Percentiles rank a stretch among this genome's conserved stretches.
These are phyloP conservation scores for Acipenser transmontanus DNA, from an alignment of 2,797 vertebrate species.

Conservation along the genomic window DNA sequence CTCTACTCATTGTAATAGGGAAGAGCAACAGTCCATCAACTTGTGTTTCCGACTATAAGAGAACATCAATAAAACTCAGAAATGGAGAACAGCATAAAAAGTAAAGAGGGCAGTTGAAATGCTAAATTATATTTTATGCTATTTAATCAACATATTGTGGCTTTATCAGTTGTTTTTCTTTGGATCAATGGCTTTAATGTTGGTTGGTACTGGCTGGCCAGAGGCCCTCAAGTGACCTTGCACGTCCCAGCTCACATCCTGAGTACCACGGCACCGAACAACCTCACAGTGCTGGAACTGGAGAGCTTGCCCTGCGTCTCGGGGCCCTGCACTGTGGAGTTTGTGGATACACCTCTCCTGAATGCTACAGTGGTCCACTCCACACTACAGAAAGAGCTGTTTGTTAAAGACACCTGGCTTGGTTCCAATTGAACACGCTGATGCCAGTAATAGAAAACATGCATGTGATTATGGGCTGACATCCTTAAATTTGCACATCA, in stretches of 20 bases:
- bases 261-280: conserved; percentile 68
- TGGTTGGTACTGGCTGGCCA: conserved; percentile 84
- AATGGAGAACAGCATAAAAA: not conserved
- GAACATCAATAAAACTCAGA: too few species aligned
- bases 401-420: conserved; percentile 16
- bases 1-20: too few species aligned
- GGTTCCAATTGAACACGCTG: too few species aligned
- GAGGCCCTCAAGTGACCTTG: conserved; percentile 83
- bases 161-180: conserved; percentile 14
- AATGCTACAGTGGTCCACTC: conserved; percentile 28
- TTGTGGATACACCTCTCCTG: conserved; percentile 64
- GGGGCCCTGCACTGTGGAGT: conserved; percentile 63
- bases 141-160: too few species aligned
- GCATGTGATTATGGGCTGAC: too few species aligned
- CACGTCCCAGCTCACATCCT: conserved; percentile 79
- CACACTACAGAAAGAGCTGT: conserved; percentile 20
- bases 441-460: too few species aligned
- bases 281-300: conserved; percentile 81
- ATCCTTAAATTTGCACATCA: too few species aligned
- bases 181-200: conserved; percentile 95
- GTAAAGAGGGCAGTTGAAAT: not conserved
- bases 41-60: too few species aligned
- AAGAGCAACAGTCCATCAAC: too few species aligned
- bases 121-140: not conserved
- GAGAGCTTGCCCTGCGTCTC: conserved; percentile 61